Evolutionary conservation across 2,888 invertebrate genomes (phyloP).

Genomic region (Amblyjoppa proteus): DNA sequence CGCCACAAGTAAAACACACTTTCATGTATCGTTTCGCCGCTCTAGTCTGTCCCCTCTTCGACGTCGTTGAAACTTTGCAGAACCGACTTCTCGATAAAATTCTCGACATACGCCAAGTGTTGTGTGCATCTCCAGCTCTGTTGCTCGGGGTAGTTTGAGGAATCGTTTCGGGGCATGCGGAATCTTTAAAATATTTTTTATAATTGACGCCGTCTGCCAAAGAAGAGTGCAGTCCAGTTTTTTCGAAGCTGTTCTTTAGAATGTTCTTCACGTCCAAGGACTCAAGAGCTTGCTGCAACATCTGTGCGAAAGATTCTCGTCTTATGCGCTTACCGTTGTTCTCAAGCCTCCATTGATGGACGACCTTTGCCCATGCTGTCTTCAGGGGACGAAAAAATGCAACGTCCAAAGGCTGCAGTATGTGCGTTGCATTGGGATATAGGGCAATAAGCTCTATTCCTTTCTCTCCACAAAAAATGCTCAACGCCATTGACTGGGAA

Average conservation of each 20-base stretch:
- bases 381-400: conserved; percentile 80
- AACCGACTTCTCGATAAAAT: conserved; percentile 33
- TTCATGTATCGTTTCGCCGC: conserved; percentile 55
- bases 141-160: conserved; percentile 29
- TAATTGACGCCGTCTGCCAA: conserved; percentile 60
- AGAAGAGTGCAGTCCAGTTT: conserved; percentile 73
- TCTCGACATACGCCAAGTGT: conserved; percentile 33
- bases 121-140: background rate
- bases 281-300: conserved; percentile 72
- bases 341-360: conserved; percentile 74
- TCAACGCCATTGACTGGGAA: conserved; percentile 79
- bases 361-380: conserved; percentile 76
- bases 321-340: conserved; percentile 70
- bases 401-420: conserved; percentile 82
- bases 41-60: conserved; percentile 54
- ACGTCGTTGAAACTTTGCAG: conserved; percentile 46
- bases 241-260: conserved; percentile 73
- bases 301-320: conserved; percentile 73
- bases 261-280: conserved; percentile 63
- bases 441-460: conserved; percentile 80
- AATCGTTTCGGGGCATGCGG: conserved; percentile 54
- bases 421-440: conserved; percentile 81
- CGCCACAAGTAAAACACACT: conserved; percentile 69
- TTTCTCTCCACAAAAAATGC: conserved; percentile 81
- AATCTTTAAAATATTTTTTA: conserved; percentile 47